A percentile compares a stretch with the other conserved stretches of the same genome.
Evolutionary conservation across 2,113 vertebrate genomes (phyloP).

Genomic region (Xerus inauris): DNA sequence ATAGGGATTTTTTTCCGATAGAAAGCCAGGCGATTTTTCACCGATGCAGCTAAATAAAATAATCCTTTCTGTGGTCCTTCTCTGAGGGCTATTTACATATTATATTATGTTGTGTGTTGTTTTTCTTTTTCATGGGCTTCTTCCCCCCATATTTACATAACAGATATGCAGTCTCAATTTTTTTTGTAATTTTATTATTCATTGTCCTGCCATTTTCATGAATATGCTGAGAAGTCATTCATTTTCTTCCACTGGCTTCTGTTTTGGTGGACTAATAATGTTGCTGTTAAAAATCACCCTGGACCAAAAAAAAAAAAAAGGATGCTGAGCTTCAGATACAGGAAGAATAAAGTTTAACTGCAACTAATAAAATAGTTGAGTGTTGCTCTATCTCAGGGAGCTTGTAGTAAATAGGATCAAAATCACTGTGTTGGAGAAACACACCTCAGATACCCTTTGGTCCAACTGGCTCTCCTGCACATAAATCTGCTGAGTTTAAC

Average conservation of each 20-base stretch:
- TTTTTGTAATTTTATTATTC: background rate
- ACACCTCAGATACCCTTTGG: background rate
- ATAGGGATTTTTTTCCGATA: slow-evolving; percentile 49
- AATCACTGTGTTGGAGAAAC: slow-evolving; percentile 44
- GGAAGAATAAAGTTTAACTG: slow-evolving; percentile 55
- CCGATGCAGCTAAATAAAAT: slow-evolving; percentile 68
- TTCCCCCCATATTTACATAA: background rate
- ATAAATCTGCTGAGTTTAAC: slow-evolving; percentile 49
- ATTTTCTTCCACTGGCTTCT: slow-evolving; percentile 40
- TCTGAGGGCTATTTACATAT: slow-evolving; percentile 37
- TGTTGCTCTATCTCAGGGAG: slow-evolving; percentile 45
- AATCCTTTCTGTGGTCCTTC: slow-evolving; percentile 60
- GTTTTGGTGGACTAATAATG: slow-evolving; percentile 50
- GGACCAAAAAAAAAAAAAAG: background rate
- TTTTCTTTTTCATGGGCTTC: slow-evolving; percentile 36
- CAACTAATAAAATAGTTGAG: slow-evolving; percentile 57
- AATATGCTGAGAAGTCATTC: background rate
- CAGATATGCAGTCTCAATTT: background rate
- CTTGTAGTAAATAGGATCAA: slow-evolving; percentile 49
- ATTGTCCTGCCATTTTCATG: background rate
- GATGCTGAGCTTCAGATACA: background rate
- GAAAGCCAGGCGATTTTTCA: slow-evolving; percentile 55
- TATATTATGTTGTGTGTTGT: background rate
- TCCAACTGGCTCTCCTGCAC: background rate
- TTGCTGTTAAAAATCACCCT: slow-evolving; percentile 56